Evolutionary conservation across 30 jellyfish, hydroid and myxozoan species (phyloP).

Genomic region (Pseudorhiza aurosa): DNA sequence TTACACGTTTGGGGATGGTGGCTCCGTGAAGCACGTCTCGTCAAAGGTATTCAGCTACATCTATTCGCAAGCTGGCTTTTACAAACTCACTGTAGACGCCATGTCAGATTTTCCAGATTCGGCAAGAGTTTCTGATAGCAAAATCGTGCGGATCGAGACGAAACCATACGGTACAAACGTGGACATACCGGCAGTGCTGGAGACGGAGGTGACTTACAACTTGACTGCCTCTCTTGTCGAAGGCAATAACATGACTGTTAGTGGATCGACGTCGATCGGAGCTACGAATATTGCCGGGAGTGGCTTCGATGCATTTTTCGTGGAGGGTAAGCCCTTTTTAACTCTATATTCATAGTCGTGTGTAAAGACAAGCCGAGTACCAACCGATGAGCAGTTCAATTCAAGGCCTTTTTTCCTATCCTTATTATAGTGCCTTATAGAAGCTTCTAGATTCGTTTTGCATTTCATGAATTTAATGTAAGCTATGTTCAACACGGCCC

Average conservation of each 20-base stretch:
- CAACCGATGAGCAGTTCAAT: too few species aligned
- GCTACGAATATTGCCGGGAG: neutral
- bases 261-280: constrained; percentile 11
- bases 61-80: constrained; percentile 34
- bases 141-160: constrained; percentile 33
- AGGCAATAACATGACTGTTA: constrained; percentile 45
- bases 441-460: too few species aligned
- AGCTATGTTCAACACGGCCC: too few species aligned
- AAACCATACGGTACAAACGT: constrained; percentile 24
- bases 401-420: too few species aligned
- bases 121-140: constrained; percentile 4
- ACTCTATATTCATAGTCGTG: too few species aligned
- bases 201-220: neutral
- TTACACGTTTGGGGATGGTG: constrained; percentile 50
- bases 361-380: too few species aligned
- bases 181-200: constrained; percentile 7
- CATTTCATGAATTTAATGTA: too few species aligned
- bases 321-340: neutral
- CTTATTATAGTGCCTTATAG: too few species aligned
- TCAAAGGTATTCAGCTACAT: constrained; percentile 2
- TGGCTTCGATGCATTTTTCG: neutral
- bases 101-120: neutral
- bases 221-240: constrained; percentile 28
- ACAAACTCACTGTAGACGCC: constrained; percentile 29
- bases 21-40: neutral